Conservation (phyloP, 2,797 vertebrate genomes). For the Gallinago nigripennis region DNA sequence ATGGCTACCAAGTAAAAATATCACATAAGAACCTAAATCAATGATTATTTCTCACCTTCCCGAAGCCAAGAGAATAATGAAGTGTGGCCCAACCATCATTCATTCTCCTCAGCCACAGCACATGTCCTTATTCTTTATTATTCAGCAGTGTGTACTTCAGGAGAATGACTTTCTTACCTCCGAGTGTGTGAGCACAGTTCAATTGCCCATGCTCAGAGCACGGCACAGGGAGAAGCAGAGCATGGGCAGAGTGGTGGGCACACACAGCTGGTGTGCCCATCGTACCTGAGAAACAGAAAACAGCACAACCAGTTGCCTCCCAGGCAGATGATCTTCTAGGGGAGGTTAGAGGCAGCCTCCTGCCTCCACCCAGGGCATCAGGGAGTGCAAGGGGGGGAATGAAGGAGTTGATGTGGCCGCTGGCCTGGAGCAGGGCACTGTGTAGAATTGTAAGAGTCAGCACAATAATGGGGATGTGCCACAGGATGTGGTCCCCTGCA, state of each 20-base stretch:
- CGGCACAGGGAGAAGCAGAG: fast-evolving
- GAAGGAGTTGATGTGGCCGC: fast-evolving
- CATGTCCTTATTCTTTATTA: neutral
- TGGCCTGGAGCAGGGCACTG: neutral
- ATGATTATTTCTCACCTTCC: neutral
- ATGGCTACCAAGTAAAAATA: neutral
- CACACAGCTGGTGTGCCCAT: neutral
- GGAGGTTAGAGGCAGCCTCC: neutral
- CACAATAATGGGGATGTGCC: neutral
- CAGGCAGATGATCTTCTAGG: neutral
- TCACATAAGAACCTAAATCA: neutral
- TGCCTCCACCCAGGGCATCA: neutral
- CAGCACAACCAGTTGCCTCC: neutral
- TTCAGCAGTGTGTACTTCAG: neutral
- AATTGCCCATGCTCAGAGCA: fast-evolving
- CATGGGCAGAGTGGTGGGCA: neutral
- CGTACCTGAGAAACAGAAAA: neutral
- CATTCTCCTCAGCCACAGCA: neutral
- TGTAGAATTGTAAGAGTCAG: neutral
- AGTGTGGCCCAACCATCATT: neutral
- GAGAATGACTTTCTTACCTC: neutral
- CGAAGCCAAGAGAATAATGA: neutral
- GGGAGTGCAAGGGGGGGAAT: neutral
- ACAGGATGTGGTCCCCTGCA: too few relatives aligned
- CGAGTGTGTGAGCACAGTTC: neutral